phyloP scores from a whole-genome alignment of 1,140 invertebrate genomes.

The Eubasilissa regina region DNA sequence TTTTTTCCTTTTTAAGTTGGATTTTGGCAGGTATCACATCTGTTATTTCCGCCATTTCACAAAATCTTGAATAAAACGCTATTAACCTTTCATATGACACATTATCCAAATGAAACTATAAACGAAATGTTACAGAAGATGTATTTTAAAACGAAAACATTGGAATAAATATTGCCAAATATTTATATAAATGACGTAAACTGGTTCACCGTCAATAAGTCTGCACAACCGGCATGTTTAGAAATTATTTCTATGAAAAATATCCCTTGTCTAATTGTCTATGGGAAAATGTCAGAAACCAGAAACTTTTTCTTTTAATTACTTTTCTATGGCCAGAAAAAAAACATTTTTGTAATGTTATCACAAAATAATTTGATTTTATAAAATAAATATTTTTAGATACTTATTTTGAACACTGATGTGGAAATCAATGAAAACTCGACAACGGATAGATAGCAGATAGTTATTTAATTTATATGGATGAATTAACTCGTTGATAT shows the following conservation, averaged over 20 bases:
- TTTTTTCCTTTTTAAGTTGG: constrained; percentile 62
- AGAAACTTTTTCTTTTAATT: too few relatives aligned
- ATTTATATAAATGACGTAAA: constrained; percentile 1
- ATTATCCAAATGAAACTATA: neutral
- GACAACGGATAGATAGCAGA: too few relatives aligned
- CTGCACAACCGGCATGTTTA: neutral
- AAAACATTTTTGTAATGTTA: too few relatives aligned
- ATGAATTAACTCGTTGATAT: too few relatives aligned
- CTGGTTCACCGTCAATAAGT: neutral
- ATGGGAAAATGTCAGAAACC: too few relatives aligned
- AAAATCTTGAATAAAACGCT: neutral
- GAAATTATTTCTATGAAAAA: neutral
- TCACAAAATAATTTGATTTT: too few relatives aligned
- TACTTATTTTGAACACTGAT: too few relatives aligned
- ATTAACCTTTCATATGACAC: neutral
- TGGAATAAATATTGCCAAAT: neutral
- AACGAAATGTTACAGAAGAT: neutral
- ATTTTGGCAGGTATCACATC: constrained; percentile 13
- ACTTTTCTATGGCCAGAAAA: too few relatives aligned
- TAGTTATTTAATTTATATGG: too few relatives aligned
- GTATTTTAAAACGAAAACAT: neutral
- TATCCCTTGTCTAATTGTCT: too few relatives aligned
- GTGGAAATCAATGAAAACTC: too few relatives aligned
- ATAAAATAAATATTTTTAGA: too few relatives aligned
- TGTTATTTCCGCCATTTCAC: constrained; percentile 22